Percentiles rank a stretch among this genome's conserved stretches.
These are phyloP conservation scores for Hirundichthys speculiger DNA, from an alignment of 2,113 vertebrate species.

Conservation along the genomic window DNA sequence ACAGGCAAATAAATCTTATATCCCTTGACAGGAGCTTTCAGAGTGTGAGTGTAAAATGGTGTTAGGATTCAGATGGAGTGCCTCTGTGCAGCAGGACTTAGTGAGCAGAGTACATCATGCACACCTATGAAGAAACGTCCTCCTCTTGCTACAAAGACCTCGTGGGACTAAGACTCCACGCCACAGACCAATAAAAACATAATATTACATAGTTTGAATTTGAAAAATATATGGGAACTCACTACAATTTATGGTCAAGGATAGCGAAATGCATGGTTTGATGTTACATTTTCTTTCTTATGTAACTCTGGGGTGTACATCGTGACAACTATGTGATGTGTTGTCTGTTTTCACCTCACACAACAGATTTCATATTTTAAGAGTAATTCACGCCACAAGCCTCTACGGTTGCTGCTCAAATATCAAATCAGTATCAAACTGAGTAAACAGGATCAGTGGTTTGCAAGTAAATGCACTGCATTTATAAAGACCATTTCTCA, in stretches of 20 bases:
- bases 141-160: slow-evolving; percentile 22
- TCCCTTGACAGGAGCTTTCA: slow-evolving; percentile 73
- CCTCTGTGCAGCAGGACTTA: slow-evolving; percentile 58
- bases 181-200: slow-evolving; percentile 34
- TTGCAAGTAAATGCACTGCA: no score
- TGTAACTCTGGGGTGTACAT: slow-evolving; percentile 3
- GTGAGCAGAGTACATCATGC: slow-evolving; percentile 50
- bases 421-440: no score
- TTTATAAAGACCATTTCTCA: not conserved
- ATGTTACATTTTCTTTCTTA: slow-evolving; percentile 3
- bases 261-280: slow-evolving; percentile 16
- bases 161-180: slow-evolving; percentile 34
- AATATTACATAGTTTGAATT: slow-evolving; percentile 37
- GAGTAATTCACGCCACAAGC: no score
- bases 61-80: slow-evolving; percentile 72
- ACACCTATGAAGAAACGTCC: slow-evolving; percentile 51
- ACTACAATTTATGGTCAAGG: slow-evolving; percentile 21
- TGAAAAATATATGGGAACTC: slow-evolving; percentile 43
- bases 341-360: no score
- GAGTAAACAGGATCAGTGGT: no score
- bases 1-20: slow-evolving; percentile 79
- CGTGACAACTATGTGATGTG: no score
- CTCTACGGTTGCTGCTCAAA: no score
- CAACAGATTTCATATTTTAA: no score
- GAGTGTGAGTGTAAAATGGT: slow-evolving; percentile 67